Conservation (phyloP, 2,888 invertebrate genomes). For the Furcula furcula region DNA sequence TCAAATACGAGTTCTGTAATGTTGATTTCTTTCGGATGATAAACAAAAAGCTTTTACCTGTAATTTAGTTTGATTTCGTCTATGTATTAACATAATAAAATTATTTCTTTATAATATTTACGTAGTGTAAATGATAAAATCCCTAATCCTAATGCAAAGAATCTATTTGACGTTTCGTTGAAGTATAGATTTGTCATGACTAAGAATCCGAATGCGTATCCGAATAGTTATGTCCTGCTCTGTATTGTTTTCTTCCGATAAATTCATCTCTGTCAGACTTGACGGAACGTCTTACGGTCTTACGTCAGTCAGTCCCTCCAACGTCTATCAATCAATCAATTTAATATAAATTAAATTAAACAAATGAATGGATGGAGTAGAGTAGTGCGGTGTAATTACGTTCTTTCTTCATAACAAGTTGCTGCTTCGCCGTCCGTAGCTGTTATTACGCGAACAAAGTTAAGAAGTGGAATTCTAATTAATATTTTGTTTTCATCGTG, state of each 20-base stretch:
- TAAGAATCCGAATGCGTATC: conserved; percentile 18
- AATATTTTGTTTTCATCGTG: conserved; percentile 2
- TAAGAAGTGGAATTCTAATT: conserved; percentile 11
- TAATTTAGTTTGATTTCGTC: too few species aligned
- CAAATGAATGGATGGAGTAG: conserved; percentile 26
- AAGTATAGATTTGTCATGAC: too few species aligned
- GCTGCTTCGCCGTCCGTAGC: conserved; percentile 35
- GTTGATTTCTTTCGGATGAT: too few species aligned
- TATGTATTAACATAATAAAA: too few species aligned
- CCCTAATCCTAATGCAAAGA: too few species aligned
- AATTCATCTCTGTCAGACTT: conserved; percentile 28
- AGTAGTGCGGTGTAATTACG: conserved; percentile 9
- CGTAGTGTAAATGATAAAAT: too few species aligned
- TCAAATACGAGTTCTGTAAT: too few species aligned
- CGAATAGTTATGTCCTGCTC: not conserved
- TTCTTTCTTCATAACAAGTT: conserved; percentile 25
- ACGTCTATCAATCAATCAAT: conserved; percentile 21
- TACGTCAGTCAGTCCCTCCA: too few species aligned
- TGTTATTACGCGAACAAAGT: conserved; percentile 11
- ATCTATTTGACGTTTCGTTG: too few species aligned
- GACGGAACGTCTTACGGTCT: conserved; percentile 23
- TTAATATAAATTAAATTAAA: conserved; percentile 33
- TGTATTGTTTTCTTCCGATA: conserved; percentile 1
- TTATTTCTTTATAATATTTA: too few species aligned
- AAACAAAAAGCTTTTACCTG: too few species aligned